Evolutionary conservation across 2,888 invertebrate genomes (phyloP), one percentile per base, ranked within the genome.

Genomic region (Unio delphinus): DNA sequence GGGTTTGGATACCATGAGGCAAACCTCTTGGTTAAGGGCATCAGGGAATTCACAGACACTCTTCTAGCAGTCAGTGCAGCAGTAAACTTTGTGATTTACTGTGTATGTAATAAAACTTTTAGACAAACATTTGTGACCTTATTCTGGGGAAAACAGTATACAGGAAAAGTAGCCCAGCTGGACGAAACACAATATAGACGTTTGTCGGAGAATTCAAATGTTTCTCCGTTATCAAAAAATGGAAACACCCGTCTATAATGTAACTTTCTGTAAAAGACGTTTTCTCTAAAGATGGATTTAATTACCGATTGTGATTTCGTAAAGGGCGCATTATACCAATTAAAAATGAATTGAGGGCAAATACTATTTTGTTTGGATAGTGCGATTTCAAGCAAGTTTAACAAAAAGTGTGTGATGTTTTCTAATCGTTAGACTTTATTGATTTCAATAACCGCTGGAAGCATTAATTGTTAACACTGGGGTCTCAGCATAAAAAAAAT

Each of bases 1-100:
- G 79, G 82, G 23, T 81, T 79, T 28, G 88, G 88, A 23, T 88
- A 88, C 73, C 77, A 78, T 64, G 88, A 88, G 62, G 83, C 79
- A 15, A 74, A 80, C 59, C 72, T 78, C 56, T 70, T 83, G 15
- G 82, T 84, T 26, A 83, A 80, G 67, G 87, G 84, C 18, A 78
- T 88, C 6, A 73, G 87, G 0, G 87, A 87, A 73, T 82, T 86
- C 58, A 84, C 87, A 1, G 87, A 87, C 72, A 80, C 83, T 54
- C 69, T 87, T 20, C 70, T 88, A 28, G 78, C 79, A n/a, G 67
- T 87, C 17, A 88, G 87, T 69, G 82, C 87, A 8, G 85, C 87
- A 3, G 71, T 85, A 23, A 87, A 88, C 72, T 86, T 86, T 70
- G 73, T 83, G 2, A 79, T 87, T 11, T 87, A 87, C 70, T 80